Percentiles rank a stretch among this genome's conserved stretches.
These are phyloP conservation scores for Diachasmimorpha longicaudata DNA, from an alignment of 1,140 invertebrate genomes.

Conservation along the genomic window DNA sequence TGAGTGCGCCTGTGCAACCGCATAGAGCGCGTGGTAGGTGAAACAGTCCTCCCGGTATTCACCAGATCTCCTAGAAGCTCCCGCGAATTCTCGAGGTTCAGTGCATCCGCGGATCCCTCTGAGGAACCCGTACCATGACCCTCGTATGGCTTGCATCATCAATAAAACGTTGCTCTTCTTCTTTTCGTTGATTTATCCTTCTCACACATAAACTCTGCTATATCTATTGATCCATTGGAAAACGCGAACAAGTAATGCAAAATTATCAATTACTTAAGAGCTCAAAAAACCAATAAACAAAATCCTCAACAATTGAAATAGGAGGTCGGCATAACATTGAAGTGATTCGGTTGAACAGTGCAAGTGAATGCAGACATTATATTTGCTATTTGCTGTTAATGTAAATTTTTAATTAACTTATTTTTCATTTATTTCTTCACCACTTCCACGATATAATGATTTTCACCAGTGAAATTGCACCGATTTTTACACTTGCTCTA, in stretches of 20 bases:
- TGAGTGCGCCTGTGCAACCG: neutral
- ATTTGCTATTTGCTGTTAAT: neutral
- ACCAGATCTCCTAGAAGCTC: neutral
- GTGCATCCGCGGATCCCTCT: neutral
- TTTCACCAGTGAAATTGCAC: neutral
- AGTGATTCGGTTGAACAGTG: neutral
- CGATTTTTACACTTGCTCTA: conserved; percentile 6
- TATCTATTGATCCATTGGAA: neutral
- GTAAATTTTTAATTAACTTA: neutral
- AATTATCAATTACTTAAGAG: neutral
- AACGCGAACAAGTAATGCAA: neutral
- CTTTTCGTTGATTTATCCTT: neutral
- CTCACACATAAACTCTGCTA: neutral
- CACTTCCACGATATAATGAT: neutral
- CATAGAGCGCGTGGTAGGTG: neutral
- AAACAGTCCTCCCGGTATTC: neutral
- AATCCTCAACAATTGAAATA: neutral
- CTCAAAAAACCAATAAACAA: neutral
- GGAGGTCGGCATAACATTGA: too few relatives aligned
- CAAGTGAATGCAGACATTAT: neutral
- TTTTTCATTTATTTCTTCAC: neutral
- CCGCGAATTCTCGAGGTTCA: neutral
- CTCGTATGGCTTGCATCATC: conserved; percentile 1
- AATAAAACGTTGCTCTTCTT: neutral
- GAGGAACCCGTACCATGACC: neutral